These are phyloP conservation scores for Uloborus diversus DNA, from an alignment of 1,140 invertebrate genomes.

Conservation along the genomic window DNA sequence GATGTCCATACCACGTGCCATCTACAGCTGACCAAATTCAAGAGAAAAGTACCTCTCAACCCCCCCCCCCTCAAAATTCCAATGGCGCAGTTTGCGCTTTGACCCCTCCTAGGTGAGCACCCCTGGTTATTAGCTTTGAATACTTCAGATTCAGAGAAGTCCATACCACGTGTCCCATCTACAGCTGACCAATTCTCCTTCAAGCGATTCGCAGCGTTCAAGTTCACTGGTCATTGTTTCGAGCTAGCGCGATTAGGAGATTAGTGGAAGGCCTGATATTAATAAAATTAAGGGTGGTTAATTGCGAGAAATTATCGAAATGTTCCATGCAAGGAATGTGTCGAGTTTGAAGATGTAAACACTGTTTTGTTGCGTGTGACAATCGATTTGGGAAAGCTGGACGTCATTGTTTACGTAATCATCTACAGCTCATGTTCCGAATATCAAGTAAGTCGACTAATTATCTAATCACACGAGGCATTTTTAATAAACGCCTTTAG, in stretches of 20 bases:
- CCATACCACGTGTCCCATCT: no score
- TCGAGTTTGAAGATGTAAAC: not conserved
- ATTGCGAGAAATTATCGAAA: slow-evolving; percentile 31
- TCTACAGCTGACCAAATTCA: no score
- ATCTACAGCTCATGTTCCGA: slow-evolving; percentile 33
- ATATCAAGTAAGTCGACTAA: slow-evolving; percentile 43
- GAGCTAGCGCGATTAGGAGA: not conserved
- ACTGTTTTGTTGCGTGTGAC: not conserved
- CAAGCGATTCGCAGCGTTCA: no score
- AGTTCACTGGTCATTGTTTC: slow-evolving; percentile 37
- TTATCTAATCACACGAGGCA: slow-evolving; percentile 49
- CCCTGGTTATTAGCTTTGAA: no score
- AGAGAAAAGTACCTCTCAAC: no score
- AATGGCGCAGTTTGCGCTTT: no score
- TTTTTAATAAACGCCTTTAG: slow-evolving; percentile 52
- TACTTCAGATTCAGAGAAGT: no score
- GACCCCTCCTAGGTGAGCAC: no score
- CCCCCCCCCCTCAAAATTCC: no score
- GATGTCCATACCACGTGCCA: no score
- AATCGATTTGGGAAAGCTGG: slow-evolving; percentile 22
- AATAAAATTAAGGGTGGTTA: slow-evolving; percentile 32
- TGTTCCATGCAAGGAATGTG: not conserved
- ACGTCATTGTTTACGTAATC: slow-evolving; percentile 55
- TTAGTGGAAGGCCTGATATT: not conserved
- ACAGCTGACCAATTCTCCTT: no score